Conservation (phyloP, 2,888 invertebrate genomes). For the Tricholauxania praeusta region DNA sequence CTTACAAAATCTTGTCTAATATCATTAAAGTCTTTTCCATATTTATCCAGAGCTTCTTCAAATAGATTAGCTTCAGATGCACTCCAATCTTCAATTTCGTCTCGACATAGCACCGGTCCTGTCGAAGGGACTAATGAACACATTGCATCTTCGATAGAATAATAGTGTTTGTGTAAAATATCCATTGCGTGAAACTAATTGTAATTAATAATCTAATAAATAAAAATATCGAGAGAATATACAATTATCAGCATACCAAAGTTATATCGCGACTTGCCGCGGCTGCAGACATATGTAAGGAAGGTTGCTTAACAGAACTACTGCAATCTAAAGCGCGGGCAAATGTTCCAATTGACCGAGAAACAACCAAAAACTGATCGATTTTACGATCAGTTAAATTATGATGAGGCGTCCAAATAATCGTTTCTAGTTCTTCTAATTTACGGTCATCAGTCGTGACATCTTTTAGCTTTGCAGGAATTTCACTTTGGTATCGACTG, state of each 20-base stretch:
- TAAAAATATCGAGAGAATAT: not conserved
- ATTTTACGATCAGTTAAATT: slow-evolving; percentile 94
- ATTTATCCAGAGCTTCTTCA: slow-evolving; percentile 98
- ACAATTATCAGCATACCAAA: slow-evolving; percentile 71
- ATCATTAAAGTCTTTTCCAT: slow-evolving; percentile 99
- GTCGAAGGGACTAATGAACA: slow-evolving; percentile 94
- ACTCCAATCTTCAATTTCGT: slow-evolving; percentile 99
- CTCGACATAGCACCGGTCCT: slow-evolving; percentile 95
- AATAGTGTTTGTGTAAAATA: slow-evolving; percentile 90
- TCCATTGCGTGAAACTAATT: slow-evolving; percentile 97
- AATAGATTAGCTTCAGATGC: slow-evolving; percentile 99
- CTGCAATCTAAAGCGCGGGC: slow-evolving; percentile 98
- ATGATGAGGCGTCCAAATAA: slow-evolving; percentile 96
- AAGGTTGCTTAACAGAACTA: slow-evolving; percentile 97
- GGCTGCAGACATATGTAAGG: slow-evolving; percentile 98
- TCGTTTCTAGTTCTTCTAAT: slow-evolving; percentile 84
- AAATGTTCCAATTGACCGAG: slow-evolving; percentile 97
- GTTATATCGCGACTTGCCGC: slow-evolving; percentile 99
- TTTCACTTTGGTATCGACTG: slow-evolving; percentile 96
- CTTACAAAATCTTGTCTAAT: slow-evolving; percentile 97
- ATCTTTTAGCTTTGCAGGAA: slow-evolving; percentile 84
- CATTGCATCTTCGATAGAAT: slow-evolving; percentile 91
- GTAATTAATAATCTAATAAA: not conserved
- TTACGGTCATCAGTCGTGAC: slow-evolving; percentile 75
- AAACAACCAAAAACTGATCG: slow-evolving; percentile 97